Evolutionary conservation across 2,797 vertebrate species (phyloP).

Genomic region (Lepilemur septentrionalis): DNA sequence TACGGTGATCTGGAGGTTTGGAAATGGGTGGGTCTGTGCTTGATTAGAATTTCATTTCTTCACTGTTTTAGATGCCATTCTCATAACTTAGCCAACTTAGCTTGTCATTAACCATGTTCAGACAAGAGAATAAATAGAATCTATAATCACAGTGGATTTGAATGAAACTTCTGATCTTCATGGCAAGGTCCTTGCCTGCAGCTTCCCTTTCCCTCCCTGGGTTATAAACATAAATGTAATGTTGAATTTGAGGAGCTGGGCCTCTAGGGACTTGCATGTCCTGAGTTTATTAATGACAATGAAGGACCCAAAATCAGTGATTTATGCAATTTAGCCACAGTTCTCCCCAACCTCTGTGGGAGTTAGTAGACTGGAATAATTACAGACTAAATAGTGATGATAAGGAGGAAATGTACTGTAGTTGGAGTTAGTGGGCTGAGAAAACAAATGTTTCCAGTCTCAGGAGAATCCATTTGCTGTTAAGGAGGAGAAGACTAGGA

Average conservation of each 20-base stretch:
- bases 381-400: constrained; percentile 76
- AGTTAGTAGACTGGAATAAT: constrained; percentile 80
- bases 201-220: background rate
- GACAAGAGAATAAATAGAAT: constrained; percentile 41
- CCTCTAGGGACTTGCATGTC: constrained; percentile 37
- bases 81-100: background rate
- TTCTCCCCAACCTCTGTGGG: constrained; percentile 70
- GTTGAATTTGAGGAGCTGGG: background rate
- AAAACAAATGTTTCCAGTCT: constrained; percentile 70
- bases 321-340: constrained; percentile 56
- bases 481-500: constrained; percentile 36
- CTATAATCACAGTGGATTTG: background rate
- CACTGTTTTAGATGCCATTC: background rate
- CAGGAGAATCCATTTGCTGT: constrained; percentile 47
- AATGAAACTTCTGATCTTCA: constrained; percentile 59
- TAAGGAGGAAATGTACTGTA: constrained; percentile 74
- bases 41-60: background rate
- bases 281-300: constrained; percentile 53
- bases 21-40: background rate
- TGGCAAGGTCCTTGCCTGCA: background rate
- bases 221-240: background rate
- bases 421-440: constrained; percentile 79
- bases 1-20: background rate
- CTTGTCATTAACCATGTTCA: background rate
- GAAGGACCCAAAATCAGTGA: constrained; percentile 76